Evolutionary conservation across 1,140 invertebrate species (phyloP).

Genomic region (Lepidurus couesii): DNA sequence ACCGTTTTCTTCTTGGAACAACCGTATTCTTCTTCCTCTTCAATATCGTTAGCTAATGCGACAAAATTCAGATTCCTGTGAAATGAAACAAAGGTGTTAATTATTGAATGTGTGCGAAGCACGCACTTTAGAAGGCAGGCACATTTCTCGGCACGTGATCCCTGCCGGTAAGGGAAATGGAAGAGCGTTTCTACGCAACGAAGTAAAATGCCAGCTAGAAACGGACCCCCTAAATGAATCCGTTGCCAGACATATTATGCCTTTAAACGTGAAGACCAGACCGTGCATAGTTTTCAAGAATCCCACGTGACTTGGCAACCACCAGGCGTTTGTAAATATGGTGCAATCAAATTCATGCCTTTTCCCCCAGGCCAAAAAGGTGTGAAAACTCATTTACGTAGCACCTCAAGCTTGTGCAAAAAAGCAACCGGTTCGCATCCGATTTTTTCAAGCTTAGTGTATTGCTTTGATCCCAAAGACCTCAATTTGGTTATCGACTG

Average conservation of each 20-base stretch:
- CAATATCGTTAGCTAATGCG: constrained; percentile 38
- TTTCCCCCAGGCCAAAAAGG: not conserved
- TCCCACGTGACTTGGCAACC: not conserved
- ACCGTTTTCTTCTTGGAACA: constrained; percentile 42
- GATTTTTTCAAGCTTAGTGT: too few relatives aligned
- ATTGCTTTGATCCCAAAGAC: too few relatives aligned
- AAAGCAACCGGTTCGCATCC: too few relatives aligned
- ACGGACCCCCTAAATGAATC: too few relatives aligned
- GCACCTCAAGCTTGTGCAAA: too few relatives aligned
- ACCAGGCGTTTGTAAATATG: not conserved
- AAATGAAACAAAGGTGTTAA: constrained; percentile 33
- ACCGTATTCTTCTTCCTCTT: constrained; percentile 41
- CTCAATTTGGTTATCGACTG: too few relatives aligned
- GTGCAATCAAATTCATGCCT: not conserved
- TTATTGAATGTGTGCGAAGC: not conserved
- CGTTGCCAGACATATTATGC: not conserved
- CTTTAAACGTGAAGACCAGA: not conserved
- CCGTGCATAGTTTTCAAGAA: not conserved
- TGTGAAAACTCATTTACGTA: not conserved
- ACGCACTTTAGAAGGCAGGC: not conserved
- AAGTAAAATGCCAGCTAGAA: too few relatives aligned
- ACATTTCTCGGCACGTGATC: not conserved
- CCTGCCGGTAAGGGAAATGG: not conserved
- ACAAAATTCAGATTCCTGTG: constrained; percentile 42
- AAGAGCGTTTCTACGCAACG: too few relatives aligned